A percentile compares a stretch with the other conserved stretches of the same genome.
These are phyloP conservation scores for Sprattus sprattus DNA, from an alignment of 2,113 vertebrate genomes.

Conservation along the genomic window DNA sequence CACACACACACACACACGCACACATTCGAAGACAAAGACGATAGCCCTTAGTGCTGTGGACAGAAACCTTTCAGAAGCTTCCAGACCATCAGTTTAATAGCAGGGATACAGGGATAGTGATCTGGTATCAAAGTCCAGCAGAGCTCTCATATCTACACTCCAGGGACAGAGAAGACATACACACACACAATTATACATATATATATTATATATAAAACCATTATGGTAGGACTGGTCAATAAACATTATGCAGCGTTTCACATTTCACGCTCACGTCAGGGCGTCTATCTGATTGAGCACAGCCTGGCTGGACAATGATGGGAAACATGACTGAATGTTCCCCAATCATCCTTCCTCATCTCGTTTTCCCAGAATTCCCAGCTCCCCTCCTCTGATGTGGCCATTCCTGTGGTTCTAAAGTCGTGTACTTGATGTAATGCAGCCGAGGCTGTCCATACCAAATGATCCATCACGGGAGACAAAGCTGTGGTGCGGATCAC, in stretches of 20 bases:
- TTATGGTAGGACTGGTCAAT: neutral
- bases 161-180: neutral
- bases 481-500: neutral
- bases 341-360: neutral
- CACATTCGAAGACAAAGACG: no score
- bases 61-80: no score
- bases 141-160: no score
- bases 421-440: neutral
- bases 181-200: neutral
- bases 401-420: neutral
- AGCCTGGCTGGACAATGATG: neutral
- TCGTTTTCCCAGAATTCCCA: neutral
- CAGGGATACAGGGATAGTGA: no score
- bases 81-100: no score
- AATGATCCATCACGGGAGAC: neutral
- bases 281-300: neutral
- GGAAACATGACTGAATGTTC: neutral
- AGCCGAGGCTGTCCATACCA: neutral
- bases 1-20: no score
- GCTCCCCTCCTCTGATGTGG: neutral
- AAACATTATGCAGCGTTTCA: no score
- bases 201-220: neutral
- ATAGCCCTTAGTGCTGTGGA: no score
- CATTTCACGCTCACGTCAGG: neutral
- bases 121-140: no score